These are phyloP conservation scores for Otolemur garnettii DNA, from an alignment of 2,113 vertebrate species.

Conservation along the genomic window DNA sequence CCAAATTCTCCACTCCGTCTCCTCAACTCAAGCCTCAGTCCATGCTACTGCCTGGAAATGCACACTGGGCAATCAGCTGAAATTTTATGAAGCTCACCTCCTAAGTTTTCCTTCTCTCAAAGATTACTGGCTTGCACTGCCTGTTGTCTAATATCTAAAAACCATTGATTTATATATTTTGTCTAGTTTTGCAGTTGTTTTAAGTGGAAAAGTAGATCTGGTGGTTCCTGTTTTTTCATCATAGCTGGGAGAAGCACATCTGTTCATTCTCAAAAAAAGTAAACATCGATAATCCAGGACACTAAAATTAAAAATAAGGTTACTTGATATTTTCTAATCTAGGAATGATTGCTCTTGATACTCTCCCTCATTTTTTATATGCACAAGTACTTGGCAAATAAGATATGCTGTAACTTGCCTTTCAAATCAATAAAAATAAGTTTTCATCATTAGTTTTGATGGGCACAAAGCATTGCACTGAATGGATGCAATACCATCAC, in stretches of 20 bases:
- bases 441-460: neutral
- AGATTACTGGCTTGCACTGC: too few relatives aligned
- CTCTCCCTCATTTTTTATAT: neutral
- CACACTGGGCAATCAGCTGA: neutral
- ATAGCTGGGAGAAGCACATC: neutral
- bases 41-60: neutral
- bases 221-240: neutral
- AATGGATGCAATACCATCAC: neutral
- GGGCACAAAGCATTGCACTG: neutral
- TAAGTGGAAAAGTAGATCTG: neutral
- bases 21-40: neutral
- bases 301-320: conserved; percentile 17
- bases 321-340: neutral
- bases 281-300: neutral
- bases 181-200: neutral
- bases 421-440: neutral
- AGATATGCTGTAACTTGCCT: neutral
- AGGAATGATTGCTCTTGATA: neutral
- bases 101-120: neutral
- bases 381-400: neutral
- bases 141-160: neutral
- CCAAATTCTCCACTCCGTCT: neutral
- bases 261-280: conserved; percentile 33
- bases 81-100: neutral
- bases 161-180: neutral